Evolutionary conservation across 2,113 vertebrate species (phyloP).

Genomic region (Dunckerocampus dactyliophorus): DNA sequence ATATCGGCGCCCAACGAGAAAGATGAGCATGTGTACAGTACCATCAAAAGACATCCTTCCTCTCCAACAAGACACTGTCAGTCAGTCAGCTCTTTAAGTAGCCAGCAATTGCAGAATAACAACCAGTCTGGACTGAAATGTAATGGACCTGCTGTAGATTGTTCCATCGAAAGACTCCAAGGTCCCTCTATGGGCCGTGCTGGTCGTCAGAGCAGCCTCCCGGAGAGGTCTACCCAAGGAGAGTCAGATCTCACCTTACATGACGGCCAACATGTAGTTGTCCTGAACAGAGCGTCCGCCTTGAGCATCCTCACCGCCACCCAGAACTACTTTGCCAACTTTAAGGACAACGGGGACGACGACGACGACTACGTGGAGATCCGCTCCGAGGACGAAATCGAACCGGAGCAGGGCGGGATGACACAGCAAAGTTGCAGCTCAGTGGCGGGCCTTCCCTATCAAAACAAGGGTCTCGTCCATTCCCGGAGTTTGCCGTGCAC

Average conservation of each 20-base stretch:
- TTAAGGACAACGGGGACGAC: slow-evolving; percentile 88
- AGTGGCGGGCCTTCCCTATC: slow-evolving; percentile 34
- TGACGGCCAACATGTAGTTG: slow-evolving; percentile 89
- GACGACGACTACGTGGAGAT: slow-evolving; percentile 97
- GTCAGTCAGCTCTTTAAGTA: slow-evolving; percentile 75
- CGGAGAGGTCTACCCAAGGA: slow-evolving; percentile 67
- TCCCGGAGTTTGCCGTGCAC: slow-evolving; percentile 67
- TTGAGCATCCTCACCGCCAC: slow-evolving; percentile 82
- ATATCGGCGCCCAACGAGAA: slow-evolving; percentile 80
- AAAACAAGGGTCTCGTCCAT: slow-evolving; percentile 35
- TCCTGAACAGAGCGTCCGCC: slow-evolving; percentile 77
- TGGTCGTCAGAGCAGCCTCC: slow-evolving; percentile 73
- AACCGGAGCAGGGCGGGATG: slow-evolving; percentile 47
- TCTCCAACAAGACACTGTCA: slow-evolving; percentile 74
- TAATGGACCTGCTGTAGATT: slow-evolving; percentile 44
- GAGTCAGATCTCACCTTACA: slow-evolving; percentile 85
- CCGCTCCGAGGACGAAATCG: slow-evolving; percentile 88
- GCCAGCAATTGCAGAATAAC: slow-evolving; percentile 70
- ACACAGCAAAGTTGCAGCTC: slow-evolving; percentile 29
- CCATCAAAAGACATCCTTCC: slow-evolving; percentile 69
- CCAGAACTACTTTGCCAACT: slow-evolving; percentile 92
- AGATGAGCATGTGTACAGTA: slow-evolving; percentile 81
- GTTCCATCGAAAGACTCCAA: slow-evolving; percentile 36
- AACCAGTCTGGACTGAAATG: slow-evolving; percentile 51
- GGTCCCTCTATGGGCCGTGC: slow-evolving; percentile 37